Evolutionary conservation across 1,140 invertebrate species (phyloP), one percentile per base, ranked within the genome.

Genomic region (Radopholus similis): DNA sequence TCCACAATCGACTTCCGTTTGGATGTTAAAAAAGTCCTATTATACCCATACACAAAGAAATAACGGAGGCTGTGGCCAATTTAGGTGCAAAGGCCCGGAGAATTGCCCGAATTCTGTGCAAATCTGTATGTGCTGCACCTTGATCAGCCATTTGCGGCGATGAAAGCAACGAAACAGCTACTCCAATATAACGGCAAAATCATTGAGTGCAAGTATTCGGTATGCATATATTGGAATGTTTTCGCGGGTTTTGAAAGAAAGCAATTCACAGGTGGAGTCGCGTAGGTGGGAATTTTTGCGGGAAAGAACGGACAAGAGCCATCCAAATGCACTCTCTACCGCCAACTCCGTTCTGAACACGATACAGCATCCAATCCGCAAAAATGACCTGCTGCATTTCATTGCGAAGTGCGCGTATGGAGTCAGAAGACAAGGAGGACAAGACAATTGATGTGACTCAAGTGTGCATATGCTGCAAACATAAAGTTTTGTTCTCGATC

Each of bases 1-100:
- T 97, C 97, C 84, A 95, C 94, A 2, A 89, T 99, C 1, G 96
- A 99, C 85, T 99, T 99, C 83, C 88, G 87, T 77, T 83, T 98
- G 15, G 90, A 90, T 83, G 90, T 98, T 53, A 86, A 86, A 0
- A 88, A 83, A 30, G 88, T 60, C 18, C 9, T n/a, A n/a, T n/a
- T n/a, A n/a, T n/a, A n/a, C n/a, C n/a, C n/a, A n/a, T n/a, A n/a
- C n/a, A n/a, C n/a, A n/a, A n/a, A n/a, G n/a, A n/a, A n/a, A n/a
- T n/a, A n/a, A n/a, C n/a, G n/a, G n/a, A n/a, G n/a, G n/a, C n/a
- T n/a, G n/a, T n/a, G n/a, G n/a, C n/a, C n/a, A n/a, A 21, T 49
- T 49, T n/a, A 1, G 47, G 18, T 90, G 82, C 83, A 85, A 21
- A 88, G 89, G 42, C 78, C 83, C 70, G 93, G 93, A 88, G 89